Percentiles rank a stretch among this genome's conserved stretches.
phyloP scores from a whole-genome alignment of 2,888 invertebrate species.

The Orchesellides sinensis region DNA sequence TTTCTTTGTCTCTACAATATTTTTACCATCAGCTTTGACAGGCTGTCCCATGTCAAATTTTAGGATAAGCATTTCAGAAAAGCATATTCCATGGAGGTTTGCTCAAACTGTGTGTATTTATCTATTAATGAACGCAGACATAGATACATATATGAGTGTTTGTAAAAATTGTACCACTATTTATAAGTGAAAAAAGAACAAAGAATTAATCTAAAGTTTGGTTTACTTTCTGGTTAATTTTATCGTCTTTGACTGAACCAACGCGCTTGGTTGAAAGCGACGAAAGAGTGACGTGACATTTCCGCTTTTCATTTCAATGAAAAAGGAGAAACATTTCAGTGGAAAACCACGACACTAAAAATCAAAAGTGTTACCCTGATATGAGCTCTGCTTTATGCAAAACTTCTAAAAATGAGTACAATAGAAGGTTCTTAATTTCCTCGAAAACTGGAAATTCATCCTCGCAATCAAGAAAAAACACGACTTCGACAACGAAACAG shows the following conservation, averaged over 20 bases:
- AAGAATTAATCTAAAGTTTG: too few species aligned
- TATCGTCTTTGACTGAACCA: too few species aligned
- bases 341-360: neutral
- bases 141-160: too few species aligned
- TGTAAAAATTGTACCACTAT: too few species aligned
- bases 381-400: neutral
- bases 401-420: conserved; percentile 28
- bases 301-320: conserved; percentile 38
- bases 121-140: too few species aligned
- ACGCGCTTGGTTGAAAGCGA: too few species aligned
- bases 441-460: conserved; percentile 4
- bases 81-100: neutral
- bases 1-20: neutral
- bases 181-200: too few species aligned
- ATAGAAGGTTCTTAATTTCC: conserved; percentile 36
- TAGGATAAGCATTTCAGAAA: neutral
- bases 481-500: neutral
- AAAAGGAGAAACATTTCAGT: conserved; percentile 9
- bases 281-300: conserved; percentile 54
- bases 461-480: neutral
- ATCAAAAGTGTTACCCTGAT: too few species aligned
- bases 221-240: too few species aligned
- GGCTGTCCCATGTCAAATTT: neutral
- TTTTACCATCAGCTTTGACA: neutral
- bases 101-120: too few species aligned